Evolutionary conservation across 2,888 invertebrate genomes (phyloP), one percentile per base, ranked within the genome.

Genomic region (Hirtodrosophila confusa): DNA sequence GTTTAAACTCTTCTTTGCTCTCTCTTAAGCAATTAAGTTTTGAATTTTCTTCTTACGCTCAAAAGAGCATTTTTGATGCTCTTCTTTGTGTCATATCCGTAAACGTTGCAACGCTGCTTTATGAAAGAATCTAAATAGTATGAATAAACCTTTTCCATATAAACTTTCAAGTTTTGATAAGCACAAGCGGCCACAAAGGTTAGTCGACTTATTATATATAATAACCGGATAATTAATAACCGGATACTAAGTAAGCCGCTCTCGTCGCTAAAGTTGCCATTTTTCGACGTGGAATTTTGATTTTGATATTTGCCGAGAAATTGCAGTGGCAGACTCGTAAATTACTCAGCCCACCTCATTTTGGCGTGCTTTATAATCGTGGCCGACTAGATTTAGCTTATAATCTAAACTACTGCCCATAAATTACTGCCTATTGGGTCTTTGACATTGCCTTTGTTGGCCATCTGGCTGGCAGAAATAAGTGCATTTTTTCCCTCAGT

Each of bases 381-480:
- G 48, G 23, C 23, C 44, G 49, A 50, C 77, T 58, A 49, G 78
- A 60, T 57, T 77, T 74, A 55, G 54, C 35, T 51, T 51, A 45
- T 65, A 73, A 69, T 78, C 65, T 65, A 43, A 65, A 60, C 57
- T 40, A 45, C 60, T 55, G 41, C 17, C 60, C 67, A 61, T 64
- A 78, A 78, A 76, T 78, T 43, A 51, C 27, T 24, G 56, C 48
- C 62, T 56, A 56, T 58, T 62, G 39, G 64, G 48, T 48, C 62
- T 60, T 27, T 24, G 27, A 5, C 54, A 35, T 6, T 9, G 31
- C 27, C 6, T 27, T 27, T 27, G 27, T 27, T 27, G 4, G 27
- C 27, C 29, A 17, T 10, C 35, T 35, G 39, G 17, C 10, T 5
- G 27, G 1, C 3, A 27, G 27, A n/a, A n/a, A 29, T 29, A 17